Evolutionary conservation across 2,113 vertebrate species (phyloP).

Genomic region (Eublepharis macularius): DNA sequence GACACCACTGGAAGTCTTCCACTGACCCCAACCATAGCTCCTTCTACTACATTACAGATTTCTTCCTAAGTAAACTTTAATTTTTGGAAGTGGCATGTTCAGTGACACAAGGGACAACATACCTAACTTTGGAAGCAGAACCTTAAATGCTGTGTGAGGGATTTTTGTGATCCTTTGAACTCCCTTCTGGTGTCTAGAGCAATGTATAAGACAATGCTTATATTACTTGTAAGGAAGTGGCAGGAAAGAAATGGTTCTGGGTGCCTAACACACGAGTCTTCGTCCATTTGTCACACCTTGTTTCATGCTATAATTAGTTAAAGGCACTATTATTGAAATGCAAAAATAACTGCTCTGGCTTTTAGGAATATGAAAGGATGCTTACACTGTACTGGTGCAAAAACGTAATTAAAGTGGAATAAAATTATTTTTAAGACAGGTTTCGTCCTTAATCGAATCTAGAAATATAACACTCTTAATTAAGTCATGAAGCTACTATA

Average conservation of each 20-base stretch:
- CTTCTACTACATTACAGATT: background rate
- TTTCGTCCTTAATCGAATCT: background rate
- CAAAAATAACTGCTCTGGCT: background rate
- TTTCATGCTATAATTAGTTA: background rate
- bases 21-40: no score
- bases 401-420: background rate
- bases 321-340: background rate
- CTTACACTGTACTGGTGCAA: background rate
- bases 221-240: background rate
- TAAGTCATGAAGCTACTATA: background rate
- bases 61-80: background rate
- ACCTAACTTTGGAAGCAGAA: background rate
- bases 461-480: background rate
- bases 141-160: background rate
- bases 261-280: background rate
- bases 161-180: background rate
- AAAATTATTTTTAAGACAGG: background rate
- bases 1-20: background rate
- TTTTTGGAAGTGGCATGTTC: background rate
- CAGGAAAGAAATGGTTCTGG: background rate
- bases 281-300: background rate
- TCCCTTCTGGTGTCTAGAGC: background rate
- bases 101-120: background rate
- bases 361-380: background rate
- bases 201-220: background rate